phyloP scores from a whole-genome alignment of 2,113 vertebrate species.

The Muntiacus muntjak region DNA sequence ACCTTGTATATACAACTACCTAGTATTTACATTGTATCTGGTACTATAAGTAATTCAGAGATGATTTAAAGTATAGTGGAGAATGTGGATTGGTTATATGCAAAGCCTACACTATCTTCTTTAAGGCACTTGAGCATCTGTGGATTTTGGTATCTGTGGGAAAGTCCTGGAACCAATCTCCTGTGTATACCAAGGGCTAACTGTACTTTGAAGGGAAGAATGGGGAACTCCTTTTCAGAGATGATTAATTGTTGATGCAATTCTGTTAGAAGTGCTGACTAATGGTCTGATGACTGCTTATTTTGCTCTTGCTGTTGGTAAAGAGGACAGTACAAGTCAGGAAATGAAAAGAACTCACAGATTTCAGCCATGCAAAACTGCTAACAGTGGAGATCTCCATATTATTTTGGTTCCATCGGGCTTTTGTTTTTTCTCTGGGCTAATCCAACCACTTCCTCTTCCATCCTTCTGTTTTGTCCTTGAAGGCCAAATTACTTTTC shows the following conservation, averaged over 20 bases:
- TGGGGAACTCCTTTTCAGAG: slow-evolving; percentile 32
- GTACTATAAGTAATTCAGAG: not conserved
- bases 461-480: not conserved
- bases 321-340: not conserved
- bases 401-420: not conserved
- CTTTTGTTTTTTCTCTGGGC: not conserved
- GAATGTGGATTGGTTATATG: not conserved
- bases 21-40: not conserved
- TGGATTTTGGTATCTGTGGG: not conserved
- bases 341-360: not conserved
- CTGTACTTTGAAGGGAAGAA: slow-evolving; percentile 24
- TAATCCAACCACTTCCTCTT: not conserved
- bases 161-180: not conserved
- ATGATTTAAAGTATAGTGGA: not conserved
- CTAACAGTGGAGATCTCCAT: not conserved
- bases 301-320: slow-evolving; percentile 33
- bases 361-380: not conserved
- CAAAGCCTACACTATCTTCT: not conserved
- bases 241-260: not conserved
- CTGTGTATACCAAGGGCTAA: no score
- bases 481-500: not conserved
- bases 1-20: not conserved
- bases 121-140: not conserved
- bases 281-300: slow-evolving; percentile 61
- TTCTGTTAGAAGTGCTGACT: slow-evolving; percentile 43